These are phyloP conservation scores for Malurus leucopterus DNA, from an alignment of 2,797 vertebrate species.

Conservation along the genomic window DNA sequence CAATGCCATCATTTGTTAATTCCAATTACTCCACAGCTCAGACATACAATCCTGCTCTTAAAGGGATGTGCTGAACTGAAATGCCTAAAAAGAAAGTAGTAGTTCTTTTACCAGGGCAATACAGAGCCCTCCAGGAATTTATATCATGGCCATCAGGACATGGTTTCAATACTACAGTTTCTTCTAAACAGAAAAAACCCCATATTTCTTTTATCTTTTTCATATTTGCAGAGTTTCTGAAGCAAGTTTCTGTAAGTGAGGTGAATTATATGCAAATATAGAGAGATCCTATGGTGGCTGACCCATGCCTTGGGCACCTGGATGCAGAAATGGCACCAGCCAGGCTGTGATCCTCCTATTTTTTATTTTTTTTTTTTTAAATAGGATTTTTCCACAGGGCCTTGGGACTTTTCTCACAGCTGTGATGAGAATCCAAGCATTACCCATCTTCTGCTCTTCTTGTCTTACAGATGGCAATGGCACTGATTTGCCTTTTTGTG, in stretches of 20 bases:
- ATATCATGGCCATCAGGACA: not conserved
- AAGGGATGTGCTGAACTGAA: not conserved
- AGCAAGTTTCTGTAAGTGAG: not conserved
- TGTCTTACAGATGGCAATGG: not conserved
- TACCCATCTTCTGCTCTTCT: not conserved
- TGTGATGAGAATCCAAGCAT: not conserved
- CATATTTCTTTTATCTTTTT: not conserved
- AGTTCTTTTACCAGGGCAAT: not conserved
- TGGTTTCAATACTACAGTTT: not conserved
- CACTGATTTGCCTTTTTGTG: not conserved
- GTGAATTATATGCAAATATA: rapidly evolving
- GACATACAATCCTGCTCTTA: not conserved
- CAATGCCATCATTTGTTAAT: conserved; percentile 40
- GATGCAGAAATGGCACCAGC: not conserved
- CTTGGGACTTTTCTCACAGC: not conserved
- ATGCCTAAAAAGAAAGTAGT: not conserved
- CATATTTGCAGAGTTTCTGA: not conserved
- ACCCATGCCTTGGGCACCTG: not conserved
- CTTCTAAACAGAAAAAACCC: not conserved
- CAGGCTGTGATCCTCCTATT: not conserved
- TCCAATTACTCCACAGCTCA: conserved; percentile 9
- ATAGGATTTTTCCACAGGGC: not conserved
- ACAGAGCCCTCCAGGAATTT: not conserved
- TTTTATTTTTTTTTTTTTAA: not conserved
- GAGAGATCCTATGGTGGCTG: not conserved